Base-by-base conservation (phyloP, 2,888 invertebrate genomes). In the Phengaris alcon region DNA sequence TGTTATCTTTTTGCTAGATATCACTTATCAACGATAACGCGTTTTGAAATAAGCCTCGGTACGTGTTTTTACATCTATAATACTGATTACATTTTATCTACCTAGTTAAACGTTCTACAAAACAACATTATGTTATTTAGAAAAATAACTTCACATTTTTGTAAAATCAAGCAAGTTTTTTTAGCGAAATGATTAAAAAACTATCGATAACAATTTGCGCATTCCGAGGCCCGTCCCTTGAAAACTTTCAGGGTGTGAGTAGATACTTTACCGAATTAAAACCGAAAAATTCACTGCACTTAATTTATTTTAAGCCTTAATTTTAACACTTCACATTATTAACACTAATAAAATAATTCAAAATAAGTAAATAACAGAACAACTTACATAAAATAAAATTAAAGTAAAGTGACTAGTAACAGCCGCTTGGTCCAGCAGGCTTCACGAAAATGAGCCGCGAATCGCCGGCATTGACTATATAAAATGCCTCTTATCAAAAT, bases 181-280 rank as follows among this genome's bases (percentile, higher is more conserved):
- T 22, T 22, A 22, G 22, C 22, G 35, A 35, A 35, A 35, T 35
- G 35, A 35, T 35, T 35, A 59, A 59, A 59, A 59, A 22, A 9
- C 3, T 59, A 59, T 59, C 59, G 59, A 64, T 64, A 64, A 64
- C 0, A 64, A 44, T 64, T 64, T 35, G 12, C 13, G 35, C 12
- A 64, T 64, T 44, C 64, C 64, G 59, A 15, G 35, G 64, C 64
- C 12, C 64, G 35, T 64, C 35, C 64, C 64, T 64, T 98, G 82
- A 98, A 98, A 87, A 97, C 97, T 84, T 97, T 97, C 85, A 98
- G 98, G 74, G 74, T 76, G 35, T 35, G 13, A 54, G 35, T 35
- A 35, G 4, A n/a, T 72, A 54, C 51, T n/a, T 70, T 70, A 52
- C 22, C 22, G 15, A 52, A 35, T 35, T 35, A 8, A 48, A 70